phyloP scores from a whole-genome alignment of 2,888 invertebrate species.

The Hemicrepidius hirtus region DNA sequence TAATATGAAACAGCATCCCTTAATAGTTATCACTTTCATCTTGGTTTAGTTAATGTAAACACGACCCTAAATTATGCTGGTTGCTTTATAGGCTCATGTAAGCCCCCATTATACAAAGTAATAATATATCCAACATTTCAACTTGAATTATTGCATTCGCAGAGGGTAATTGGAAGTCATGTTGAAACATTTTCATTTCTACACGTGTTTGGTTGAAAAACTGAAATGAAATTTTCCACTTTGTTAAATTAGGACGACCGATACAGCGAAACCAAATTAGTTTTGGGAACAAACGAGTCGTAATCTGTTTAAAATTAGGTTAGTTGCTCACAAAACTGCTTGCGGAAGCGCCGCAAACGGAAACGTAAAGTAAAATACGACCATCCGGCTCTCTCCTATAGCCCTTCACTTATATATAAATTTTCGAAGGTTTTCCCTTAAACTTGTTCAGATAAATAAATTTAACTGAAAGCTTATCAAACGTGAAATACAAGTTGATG shows the following conservation, averaged over 20 bases:
- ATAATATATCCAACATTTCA: conserved; percentile 10
- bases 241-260: background rate
- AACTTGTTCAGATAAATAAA: background rate
- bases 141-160: conserved; percentile 10
- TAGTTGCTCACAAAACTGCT: conserved; percentile 11
- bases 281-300: conserved; percentile 8
- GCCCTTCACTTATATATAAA: conserved; percentile 5
- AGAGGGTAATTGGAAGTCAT: background rate
- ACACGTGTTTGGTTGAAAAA: conserved; percentile 3
- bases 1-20: too few species aligned
- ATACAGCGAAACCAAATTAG: conserved; percentile 10
- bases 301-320: conserved; percentile 19
- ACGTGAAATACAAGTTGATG: background rate
- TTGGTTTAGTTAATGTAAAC: conserved; percentile 1
- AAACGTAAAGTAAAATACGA: conserved; percentile 7
- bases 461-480: conserved; percentile 2
- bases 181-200: background rate
- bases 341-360: conserved; percentile 18
- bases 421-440: conserved; percentile 1
- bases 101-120: conserved; percentile 6
- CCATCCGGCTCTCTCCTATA: background rate
- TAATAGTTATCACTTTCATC: background rate
- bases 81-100: background rate
- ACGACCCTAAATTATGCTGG: conserved; percentile 2
- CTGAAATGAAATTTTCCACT: conserved; percentile 10